These are phyloP conservation scores for Sylvicola cinctus DNA, from an alignment of 2,888 invertebrate genomes.

Conservation along the genomic window DNA sequence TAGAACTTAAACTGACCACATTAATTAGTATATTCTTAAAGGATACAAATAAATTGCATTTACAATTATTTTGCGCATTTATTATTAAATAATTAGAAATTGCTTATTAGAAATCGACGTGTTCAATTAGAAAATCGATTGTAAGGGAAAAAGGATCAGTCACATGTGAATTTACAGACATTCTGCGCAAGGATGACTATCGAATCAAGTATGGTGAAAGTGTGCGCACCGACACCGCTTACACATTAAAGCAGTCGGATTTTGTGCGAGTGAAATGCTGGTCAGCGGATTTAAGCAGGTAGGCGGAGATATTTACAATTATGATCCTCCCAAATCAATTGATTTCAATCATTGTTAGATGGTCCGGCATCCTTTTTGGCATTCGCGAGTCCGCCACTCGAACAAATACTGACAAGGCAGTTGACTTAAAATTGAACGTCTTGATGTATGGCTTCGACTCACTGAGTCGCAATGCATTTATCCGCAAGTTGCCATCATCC, in stretches of 20 bases:
- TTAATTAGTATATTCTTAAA: too few relatives aligned
- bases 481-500: constrained; percentile 54
- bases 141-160: constrained; percentile 20
- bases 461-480: constrained; percentile 60
- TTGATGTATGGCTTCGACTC: constrained; percentile 81
- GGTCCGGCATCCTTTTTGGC: constrained; percentile 46
- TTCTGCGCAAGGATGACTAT: constrained; percentile 45
- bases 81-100: too few relatives aligned
- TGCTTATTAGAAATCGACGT: constrained; percentile 18
- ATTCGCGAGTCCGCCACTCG: constrained; percentile 23
- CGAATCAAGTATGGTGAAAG: constrained; percentile 31
- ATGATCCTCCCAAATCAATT: too few relatives aligned
- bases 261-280: constrained; percentile 47
- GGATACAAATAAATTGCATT: too few relatives aligned
- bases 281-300: constrained; percentile 21
- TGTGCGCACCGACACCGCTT: constrained; percentile 31
- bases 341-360: too few relatives aligned
- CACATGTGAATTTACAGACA: constrained; percentile 39
- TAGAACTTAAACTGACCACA: neutral
- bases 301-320: too few relatives aligned
- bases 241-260: constrained; percentile 43
- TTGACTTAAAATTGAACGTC: constrained; percentile 39
- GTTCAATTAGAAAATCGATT: constrained; percentile 20
- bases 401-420: constrained; percentile 9
- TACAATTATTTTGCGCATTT: too few relatives aligned